Evolutionary conservation across 2,113 vertebrate species (phyloP).

Genomic region (Lampris megalopsis): DNA sequence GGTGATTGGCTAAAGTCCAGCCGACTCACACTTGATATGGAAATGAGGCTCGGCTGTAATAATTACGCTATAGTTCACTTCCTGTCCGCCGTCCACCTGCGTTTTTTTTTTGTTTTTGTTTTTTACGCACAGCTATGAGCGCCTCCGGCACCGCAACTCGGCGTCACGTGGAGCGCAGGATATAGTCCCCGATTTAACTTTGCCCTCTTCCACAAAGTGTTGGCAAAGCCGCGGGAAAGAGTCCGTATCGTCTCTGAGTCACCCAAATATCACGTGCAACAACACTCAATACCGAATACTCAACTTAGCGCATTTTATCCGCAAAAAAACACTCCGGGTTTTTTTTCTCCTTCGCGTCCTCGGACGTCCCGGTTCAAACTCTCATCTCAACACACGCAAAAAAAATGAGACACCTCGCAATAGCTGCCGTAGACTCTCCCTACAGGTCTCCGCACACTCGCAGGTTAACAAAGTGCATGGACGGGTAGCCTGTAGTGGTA

Average conservation of each 20-base stretch:
- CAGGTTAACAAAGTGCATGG: no score
- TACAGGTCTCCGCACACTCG: no score
- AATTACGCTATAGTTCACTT: constrained; percentile 86
- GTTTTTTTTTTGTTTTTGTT: no score
- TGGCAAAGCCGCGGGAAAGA: no score
- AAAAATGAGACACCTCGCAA: neutral
- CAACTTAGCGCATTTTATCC: neutral
- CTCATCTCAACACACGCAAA: constrained; percentile 5
- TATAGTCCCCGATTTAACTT: constrained; percentile 8
- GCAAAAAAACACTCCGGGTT: constrained; percentile 10
- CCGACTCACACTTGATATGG: constrained; percentile 88
- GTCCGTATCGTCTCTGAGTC: neutral
- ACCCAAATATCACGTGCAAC: no score
- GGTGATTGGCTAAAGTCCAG: constrained; percentile 88
- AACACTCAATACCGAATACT: no score
- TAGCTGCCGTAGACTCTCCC: no score
- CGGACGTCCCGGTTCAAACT: constrained; percentile 15
- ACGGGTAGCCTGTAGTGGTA: no score
- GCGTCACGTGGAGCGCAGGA: no score
- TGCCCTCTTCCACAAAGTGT: neutral
- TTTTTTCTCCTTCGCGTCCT: constrained; percentile 5
- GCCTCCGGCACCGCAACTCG: neutral
- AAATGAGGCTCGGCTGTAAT: constrained; percentile 89
- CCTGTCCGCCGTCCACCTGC: constrained; percentile 79
- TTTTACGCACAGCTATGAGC: constrained; percentile 67